Percentiles rank a stretch among this genome's conserved stretches.
These are phyloP conservation scores for Rhipidura dahli DNA, from an alignment of 2,113 vertebrate genomes.

Conservation along the genomic window DNA sequence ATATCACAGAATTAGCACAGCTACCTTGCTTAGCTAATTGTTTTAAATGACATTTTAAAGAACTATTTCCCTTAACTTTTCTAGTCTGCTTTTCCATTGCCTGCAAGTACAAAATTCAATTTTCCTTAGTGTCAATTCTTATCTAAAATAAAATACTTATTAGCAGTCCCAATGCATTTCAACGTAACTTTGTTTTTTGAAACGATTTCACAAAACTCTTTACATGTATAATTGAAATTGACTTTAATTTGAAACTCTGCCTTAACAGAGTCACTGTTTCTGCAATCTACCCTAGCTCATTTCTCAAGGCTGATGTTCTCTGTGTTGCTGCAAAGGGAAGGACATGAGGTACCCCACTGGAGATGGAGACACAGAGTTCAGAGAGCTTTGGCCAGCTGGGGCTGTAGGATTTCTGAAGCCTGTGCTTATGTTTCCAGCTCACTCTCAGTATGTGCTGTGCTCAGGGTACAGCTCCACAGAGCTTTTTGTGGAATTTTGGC, in stretches of 20 bases:
- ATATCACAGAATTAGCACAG: not conserved
- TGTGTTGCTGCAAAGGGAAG: not conserved
- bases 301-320: not conserved
- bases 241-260: not conserved
- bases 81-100: not conserved
- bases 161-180: conserved; percentile 18
- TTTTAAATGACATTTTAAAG: not conserved
- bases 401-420: not conserved
- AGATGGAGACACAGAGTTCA: not conserved
- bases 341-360: accelerated
- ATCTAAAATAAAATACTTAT: conserved; percentile 19
- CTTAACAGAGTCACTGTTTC: not conserved
- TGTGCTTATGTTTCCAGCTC: accelerated
- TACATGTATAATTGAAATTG: conserved; percentile 11
- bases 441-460: not conserved
- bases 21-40: not conserved
- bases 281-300: not conserved
- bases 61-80: not conserved
- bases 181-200: not conserved
- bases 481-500: not conserved
- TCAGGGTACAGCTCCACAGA: not conserved
- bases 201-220: conserved; percentile 17
- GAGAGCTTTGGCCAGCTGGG: not conserved
- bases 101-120: conserved; percentile 11
- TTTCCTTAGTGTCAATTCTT: conserved; percentile 19